These are phyloP conservation scores for Trachelipus rathkii DNA, from an alignment of 1,140 invertebrate genomes.

Conservation along the genomic window DNA sequence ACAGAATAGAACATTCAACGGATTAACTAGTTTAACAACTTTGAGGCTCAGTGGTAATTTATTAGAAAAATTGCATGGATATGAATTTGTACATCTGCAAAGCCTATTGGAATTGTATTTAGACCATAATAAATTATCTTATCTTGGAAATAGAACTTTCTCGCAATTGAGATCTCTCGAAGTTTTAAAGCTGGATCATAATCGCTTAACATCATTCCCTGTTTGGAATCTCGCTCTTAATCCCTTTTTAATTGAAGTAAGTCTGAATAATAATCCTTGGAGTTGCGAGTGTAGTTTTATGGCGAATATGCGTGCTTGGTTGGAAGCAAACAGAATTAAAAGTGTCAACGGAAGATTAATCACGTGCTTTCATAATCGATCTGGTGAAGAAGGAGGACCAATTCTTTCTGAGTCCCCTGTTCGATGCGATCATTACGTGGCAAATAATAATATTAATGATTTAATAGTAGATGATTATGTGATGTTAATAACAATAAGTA, in stretches of 20 bases:
- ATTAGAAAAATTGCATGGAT: slow-evolving; percentile 72
- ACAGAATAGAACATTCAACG: slow-evolving; percentile 87
- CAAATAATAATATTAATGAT: slow-evolving; percentile 40
- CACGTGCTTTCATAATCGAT: slow-evolving; percentile 40
- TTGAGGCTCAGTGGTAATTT: slow-evolving; percentile 81
- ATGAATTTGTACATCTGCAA: slow-evolving; percentile 79
- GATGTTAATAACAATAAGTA: slow-evolving; percentile 46
- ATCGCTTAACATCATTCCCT: slow-evolving; percentile 73
- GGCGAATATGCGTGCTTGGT: slow-evolving; percentile 48
- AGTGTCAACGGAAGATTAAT: slow-evolving; percentile 9
- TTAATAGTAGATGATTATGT: slow-evolving; percentile 46
- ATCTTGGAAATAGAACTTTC: slow-evolving; percentile 75
- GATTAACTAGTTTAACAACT: slow-evolving; percentile 70
- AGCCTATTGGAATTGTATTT: slow-evolving; percentile 77
- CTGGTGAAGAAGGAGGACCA: slow-evolving; percentile 35
- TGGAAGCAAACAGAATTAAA: slow-evolving; percentile 43
- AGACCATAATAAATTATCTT: slow-evolving; percentile 74
- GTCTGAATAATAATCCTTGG: slow-evolving; percentile 53
- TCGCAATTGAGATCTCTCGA: slow-evolving; percentile 72
- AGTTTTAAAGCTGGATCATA: slow-evolving; percentile 76
- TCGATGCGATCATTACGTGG: slow-evolving; percentile 41
- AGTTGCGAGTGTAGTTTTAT: slow-evolving; percentile 53
- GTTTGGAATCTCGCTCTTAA: slow-evolving; percentile 51
- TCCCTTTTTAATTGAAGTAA: slow-evolving; percentile 49
- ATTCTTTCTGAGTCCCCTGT: slow-evolving; percentile 38